phyloP scores from a whole-genome alignment of 2,113 vertebrate species.

The Macquaria ambigua region DNA sequence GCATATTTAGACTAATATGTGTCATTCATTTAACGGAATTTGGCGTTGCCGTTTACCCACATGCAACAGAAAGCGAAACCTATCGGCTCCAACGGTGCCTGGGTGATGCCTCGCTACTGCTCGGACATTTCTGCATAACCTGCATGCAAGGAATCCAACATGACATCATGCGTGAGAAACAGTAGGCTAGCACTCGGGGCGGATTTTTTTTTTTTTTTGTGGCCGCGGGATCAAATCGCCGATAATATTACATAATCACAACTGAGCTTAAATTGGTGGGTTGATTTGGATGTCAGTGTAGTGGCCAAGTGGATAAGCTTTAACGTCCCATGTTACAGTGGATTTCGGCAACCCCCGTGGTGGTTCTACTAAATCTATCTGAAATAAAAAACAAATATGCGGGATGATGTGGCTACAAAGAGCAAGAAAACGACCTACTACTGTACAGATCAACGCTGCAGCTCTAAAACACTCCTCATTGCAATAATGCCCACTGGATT shows the following conservation, averaged over 20 bases:
- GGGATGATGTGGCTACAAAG: not conserved
- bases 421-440: not conserved
- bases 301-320: slow-evolving; percentile 52
- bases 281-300: slow-evolving; percentile 36
- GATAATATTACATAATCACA: slow-evolving; percentile 77
- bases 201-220: not conserved
- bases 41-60: not conserved
- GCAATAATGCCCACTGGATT: slow-evolving; percentile 41
- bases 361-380: not conserved
- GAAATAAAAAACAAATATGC: not conserved
- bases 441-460: slow-evolving; percentile 15
- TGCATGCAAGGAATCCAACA: slow-evolving; percentile 52
- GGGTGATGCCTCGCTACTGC: slow-evolving; percentile 24
- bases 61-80: slow-evolving; percentile 32
- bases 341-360: not conserved
- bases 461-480: slow-evolving; percentile 6
- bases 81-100: not conserved
- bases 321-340: slow-evolving; percentile 23
- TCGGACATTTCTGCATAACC: slow-evolving; percentile 44
- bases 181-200: not conserved
- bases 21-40: not conserved
- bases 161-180: slow-evolving; percentile 75
- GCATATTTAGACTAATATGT: not conserved
- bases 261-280: slow-evolving; percentile 52
- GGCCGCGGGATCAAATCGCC: slow-evolving; percentile 55